Evolutionary conservation across 2,113 vertebrate genomes (phyloP), one percentile per base, ranked within the genome.

Genomic region (Gymnarchus niloticus): DNA sequence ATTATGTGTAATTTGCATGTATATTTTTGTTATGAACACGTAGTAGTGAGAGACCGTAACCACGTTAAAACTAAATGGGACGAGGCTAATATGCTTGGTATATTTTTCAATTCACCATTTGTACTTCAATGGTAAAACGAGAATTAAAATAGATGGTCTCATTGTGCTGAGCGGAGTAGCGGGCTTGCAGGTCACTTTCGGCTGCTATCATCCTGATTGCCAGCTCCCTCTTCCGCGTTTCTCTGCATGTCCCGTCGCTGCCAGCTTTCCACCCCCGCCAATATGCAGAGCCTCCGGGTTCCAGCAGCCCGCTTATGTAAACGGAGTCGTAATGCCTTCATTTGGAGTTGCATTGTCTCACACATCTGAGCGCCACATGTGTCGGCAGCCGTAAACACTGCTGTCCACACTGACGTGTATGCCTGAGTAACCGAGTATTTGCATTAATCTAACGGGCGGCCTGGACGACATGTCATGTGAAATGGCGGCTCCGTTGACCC

Each of bases 251-350:
- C 65, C 65, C 19, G 33, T 12, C 2, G 65, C 17, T 41, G 33
- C 65, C 65, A 73, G 65, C 65, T 73, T 73, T 14, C 65, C 33
- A 73, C 65, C 65, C 65, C 65, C 65, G 65, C 65, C 65, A 73
- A 73, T 73, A 41, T 41, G 65, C 65, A 69, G 59, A 33, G n/a
- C 59, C n/a, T 25, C 25, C 59, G n/a, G n/a, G 25, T 25, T 61
- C 59, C 59, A 10, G 25, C 59, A 10, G 7, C 59, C 25, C 14
- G n/a, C 59, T 37, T 69, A 69, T 37, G 12, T 33, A 69, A 69
- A 69, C 2, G 28, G 4, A 5, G 61, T 33, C 28, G 61, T 4
- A 33, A 65, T 10, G 25, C 59, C 33, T 65, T 65, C 59, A 28
- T 28, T 65, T 28, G 12, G 12, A 69, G 61, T 33, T 19, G 61